These are phyloP conservation scores for Pseudomugil tenellus DNA, from an alignment of 2,797 vertebrate species.

Conservation along the genomic window DNA sequence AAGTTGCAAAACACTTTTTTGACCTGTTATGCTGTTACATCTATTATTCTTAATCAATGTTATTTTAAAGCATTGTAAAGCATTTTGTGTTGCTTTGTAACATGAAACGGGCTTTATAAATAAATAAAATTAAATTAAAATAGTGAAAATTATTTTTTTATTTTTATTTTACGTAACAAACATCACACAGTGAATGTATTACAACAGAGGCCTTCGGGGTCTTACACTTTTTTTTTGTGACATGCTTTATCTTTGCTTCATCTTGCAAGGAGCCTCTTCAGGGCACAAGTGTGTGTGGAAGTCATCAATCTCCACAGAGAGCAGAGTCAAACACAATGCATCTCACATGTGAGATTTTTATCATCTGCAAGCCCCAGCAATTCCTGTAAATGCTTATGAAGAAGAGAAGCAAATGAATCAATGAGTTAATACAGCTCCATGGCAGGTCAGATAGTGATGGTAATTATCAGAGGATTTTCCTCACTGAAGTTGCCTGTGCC, in stretches of 20 bases:
- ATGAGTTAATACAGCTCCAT: slow-evolving; percentile 7
- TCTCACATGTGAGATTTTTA: slow-evolving; percentile 48
- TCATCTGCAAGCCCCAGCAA: slow-evolving; percentile 56
- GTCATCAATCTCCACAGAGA: slow-evolving; percentile 31
- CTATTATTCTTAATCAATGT: slow-evolving; percentile 6
- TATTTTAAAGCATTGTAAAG: too few species aligned
- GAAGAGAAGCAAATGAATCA: slow-evolving; percentile 8
- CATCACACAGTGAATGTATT: not conserved
- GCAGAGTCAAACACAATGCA: slow-evolving; percentile 20
- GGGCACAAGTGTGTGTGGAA: slow-evolving; percentile 21
- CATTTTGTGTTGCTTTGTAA: too few species aligned
- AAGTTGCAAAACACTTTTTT: slow-evolving; percentile 36
- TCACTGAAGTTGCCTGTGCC: not conserved
- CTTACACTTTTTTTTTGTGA: not conserved
- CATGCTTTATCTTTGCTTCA: slow-evolving; percentile 8
- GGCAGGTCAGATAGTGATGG: slow-evolving; percentile 28
- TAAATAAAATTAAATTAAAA: too few species aligned
- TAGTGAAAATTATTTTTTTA: too few species aligned
- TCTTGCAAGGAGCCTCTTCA: slow-evolving; percentile 27
- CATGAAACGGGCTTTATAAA: too few species aligned
- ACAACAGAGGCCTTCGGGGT: not conserved
- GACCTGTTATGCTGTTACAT: slow-evolving; percentile 18
- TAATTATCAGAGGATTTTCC: slow-evolving; percentile 26
- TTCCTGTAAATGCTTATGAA: slow-evolving; percentile 22
- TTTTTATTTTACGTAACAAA: slow-evolving; percentile 25